Evolutionary conservation across 2,888 invertebrate species (phyloP).

Genomic region (Strigamia maritima): DNA sequence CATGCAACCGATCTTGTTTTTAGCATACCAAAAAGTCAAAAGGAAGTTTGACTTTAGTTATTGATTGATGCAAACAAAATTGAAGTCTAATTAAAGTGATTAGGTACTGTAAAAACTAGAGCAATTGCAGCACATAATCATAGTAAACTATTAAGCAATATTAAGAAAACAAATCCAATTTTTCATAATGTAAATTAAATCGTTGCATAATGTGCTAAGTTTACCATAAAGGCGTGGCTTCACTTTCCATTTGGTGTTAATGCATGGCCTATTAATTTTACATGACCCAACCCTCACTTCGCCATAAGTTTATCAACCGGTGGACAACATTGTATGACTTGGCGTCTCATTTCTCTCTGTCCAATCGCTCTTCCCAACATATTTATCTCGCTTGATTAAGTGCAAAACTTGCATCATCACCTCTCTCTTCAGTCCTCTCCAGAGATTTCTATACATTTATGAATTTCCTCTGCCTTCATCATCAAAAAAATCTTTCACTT

Average conservation of each 20-base stretch:
- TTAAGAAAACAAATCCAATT: too few species aligned
- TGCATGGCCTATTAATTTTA: slow-evolving; percentile 26
- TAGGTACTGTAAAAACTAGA: too few species aligned
- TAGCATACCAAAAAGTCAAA: too few species aligned
- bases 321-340: neutral
- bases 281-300: slow-evolving; percentile 1
- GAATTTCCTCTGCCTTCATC: neutral
- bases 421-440: neutral
- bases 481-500: neutral
- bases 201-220: neutral
- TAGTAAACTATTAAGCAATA: too few species aligned
- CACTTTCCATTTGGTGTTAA: slow-evolving; percentile 3
- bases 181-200: slow-evolving; percentile 1
- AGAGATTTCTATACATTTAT: neutral
- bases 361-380: neutral
- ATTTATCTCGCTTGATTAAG: slow-evolving; percentile 11
- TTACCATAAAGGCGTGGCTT: slow-evolving; percentile 17
- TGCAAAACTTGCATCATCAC: slow-evolving; percentile 9
- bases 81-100: too few species aligned
- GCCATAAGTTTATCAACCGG: slow-evolving; percentile 21
- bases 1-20: too few species aligned
- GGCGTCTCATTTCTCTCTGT: slow-evolving; percentile 29
- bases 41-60: too few species aligned
- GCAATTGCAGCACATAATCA: too few species aligned
- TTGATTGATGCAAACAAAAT: too few species aligned